phyloP scores from a whole-genome alignment of 2,113 vertebrate species.

The Pseudorasbora parva region DNA sequence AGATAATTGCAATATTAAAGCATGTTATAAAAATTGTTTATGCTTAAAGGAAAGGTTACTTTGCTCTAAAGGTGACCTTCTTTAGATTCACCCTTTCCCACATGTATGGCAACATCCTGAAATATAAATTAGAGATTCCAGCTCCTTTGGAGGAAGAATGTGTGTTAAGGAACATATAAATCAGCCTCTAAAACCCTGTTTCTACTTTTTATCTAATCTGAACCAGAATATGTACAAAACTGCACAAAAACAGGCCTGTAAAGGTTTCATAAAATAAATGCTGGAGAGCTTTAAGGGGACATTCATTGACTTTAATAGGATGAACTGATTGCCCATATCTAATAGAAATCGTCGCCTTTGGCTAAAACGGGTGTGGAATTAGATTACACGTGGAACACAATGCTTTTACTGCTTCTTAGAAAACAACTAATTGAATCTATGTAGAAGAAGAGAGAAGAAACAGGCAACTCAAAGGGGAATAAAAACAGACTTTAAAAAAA shows the following conservation, averaged over 20 bases:
- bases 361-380: slow-evolving; percentile 79
- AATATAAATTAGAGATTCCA: slow-evolving; percentile 40
- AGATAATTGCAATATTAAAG: slow-evolving; percentile 22
- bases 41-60: neutral
- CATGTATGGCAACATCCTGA: slow-evolving; percentile 31
- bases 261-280: slow-evolving; percentile 80
- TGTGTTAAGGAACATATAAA: slow-evolving; percentile 66
- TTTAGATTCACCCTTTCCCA: slow-evolving; percentile 10
- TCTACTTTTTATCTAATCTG: slow-evolving; percentile 76
- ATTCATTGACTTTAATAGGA: slow-evolving; percentile 84
- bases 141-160: slow-evolving; percentile 52
- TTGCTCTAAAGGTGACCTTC: slow-evolving; percentile 25
- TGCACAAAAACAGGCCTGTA: slow-evolving; percentile 74
- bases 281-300: slow-evolving; percentile 79
- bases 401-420: slow-evolving; percentile 84
- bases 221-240: slow-evolving; percentile 67
- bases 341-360: slow-evolving; percentile 82
- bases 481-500: slow-evolving; percentile 54
- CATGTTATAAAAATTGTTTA: slow-evolving; percentile 6
- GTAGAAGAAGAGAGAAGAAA: slow-evolving; percentile 75
- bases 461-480: slow-evolving; percentile 73
- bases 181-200: slow-evolving; percentile 65
- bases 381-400: slow-evolving; percentile 80
- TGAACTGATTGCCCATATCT: slow-evolving; percentile 84
- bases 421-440: slow-evolving; percentile 81